Evolutionary conservation across 2,113 vertebrate species (phyloP).

Genomic region (Chlamydotis undulata): DNA sequence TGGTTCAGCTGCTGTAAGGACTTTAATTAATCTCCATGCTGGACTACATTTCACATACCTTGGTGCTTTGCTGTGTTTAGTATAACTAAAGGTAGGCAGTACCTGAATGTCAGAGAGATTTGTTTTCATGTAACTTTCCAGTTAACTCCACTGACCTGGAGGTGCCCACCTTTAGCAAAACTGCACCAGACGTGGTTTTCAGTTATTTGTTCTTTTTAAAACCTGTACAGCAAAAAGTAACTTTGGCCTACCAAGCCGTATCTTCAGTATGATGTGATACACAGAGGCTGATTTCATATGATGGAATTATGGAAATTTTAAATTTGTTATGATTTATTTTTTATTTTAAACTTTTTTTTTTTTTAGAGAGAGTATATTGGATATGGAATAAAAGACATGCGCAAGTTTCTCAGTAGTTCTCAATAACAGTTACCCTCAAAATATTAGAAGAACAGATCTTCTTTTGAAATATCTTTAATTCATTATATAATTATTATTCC

Average conservation of each 20-base stretch:
- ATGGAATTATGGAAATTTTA: not conserved
- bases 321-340: not conserved
- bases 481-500: rapidly evolving
- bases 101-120: not conserved
- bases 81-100: not conserved
- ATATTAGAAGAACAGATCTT: not conserved
- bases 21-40: not conserved
- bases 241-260: rapidly evolving
- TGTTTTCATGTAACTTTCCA: not conserved
- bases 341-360: not conserved
- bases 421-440: not conserved
- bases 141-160: not conserved
- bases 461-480: not conserved
- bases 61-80: not conserved
- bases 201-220: not conserved
- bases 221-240: not conserved
- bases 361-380: not conserved
- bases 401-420: not conserved
- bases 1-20: not conserved
- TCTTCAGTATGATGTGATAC: not conserved
- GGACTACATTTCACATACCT: not conserved
- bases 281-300: not conserved
- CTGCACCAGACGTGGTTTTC: rapidly evolving
- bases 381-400: not conserved
- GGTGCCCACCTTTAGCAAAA: not conserved